These are phyloP conservation scores for Eutolmus rufibarbis DNA, from an alignment of 2,888 invertebrate species.

Conservation along the genomic window DNA sequence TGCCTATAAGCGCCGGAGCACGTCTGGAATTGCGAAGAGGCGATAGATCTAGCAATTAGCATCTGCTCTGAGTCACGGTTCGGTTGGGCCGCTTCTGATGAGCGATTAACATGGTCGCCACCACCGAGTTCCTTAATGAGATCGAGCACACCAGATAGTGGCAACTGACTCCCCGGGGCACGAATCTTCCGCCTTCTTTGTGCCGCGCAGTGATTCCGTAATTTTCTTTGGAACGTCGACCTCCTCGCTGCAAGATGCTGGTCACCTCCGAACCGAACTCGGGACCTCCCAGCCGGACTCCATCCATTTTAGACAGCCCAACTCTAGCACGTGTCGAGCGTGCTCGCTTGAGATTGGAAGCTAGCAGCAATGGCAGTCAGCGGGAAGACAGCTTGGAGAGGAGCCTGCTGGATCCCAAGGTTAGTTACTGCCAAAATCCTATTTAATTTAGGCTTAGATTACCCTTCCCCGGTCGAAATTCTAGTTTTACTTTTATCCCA, in stretches of 20 bases:
- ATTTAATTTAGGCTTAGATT: no score
- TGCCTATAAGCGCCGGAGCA: not conserved
- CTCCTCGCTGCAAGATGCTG: constrained; percentile 43
- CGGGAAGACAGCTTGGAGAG: constrained; percentile 61
- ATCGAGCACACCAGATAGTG: constrained; percentile 6
- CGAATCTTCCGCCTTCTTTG: not conserved
- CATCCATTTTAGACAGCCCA: constrained; percentile 68
- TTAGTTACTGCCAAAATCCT: not conserved
- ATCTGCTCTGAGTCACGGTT: not conserved
- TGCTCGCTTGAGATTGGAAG: constrained; percentile 67
- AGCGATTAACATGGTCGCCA: not conserved
- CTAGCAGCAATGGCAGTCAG: constrained; percentile 54
- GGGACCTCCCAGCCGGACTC: constrained; percentile 60
- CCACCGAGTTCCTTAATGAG: constrained; percentile 12
- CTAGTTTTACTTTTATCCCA: no score
- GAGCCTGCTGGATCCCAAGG: constrained; percentile 57
- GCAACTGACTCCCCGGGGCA: not conserved
- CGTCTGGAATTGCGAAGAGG: not conserved
- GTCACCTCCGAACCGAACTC: constrained; percentile 52
- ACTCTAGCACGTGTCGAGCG: constrained; percentile 69
- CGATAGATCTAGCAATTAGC: constrained; percentile 19
- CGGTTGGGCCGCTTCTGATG: not conserved
- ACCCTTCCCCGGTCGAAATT: no score
- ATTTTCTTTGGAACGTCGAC: not conserved
- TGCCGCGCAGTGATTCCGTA: not conserved